Evolutionary conservation across 1,140 invertebrate genomes (phyloP).

Genomic region (Calycopis cecrops): DNA sequence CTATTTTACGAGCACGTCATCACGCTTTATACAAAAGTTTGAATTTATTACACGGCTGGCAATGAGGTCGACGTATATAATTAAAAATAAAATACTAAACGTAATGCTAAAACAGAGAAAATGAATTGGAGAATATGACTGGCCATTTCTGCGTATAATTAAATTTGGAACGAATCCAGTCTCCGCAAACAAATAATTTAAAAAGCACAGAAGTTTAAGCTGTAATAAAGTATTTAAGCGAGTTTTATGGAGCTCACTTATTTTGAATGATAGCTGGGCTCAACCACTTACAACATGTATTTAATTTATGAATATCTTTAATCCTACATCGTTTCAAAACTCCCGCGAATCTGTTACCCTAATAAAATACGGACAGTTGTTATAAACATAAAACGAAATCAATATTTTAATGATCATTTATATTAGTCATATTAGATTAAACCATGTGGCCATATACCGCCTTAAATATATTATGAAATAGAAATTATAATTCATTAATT

Average conservation of each 20-base stretch:
- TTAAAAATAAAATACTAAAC: constrained; percentile 8
- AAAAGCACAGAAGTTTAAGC: constrained; percentile 62
- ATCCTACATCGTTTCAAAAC: constrained; percentile 25
- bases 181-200: constrained; percentile 62
- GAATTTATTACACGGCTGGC: constrained; percentile 1
- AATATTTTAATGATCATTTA: background rate
- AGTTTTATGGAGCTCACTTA: constrained; percentile 64
- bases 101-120: constrained; percentile 14
- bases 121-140: constrained; percentile 46
- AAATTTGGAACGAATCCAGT: constrained; percentile 63
- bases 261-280: constrained; percentile 64
- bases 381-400: constrained; percentile 4
- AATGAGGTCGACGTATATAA: background rate
- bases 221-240: constrained; percentile 68
- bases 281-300: constrained; percentile 64
- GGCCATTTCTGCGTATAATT: constrained; percentile 59
- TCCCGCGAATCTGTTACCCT: constrained; percentile 10
- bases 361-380: constrained; percentile 8
- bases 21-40: background rate
- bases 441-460: constrained; percentile 21
- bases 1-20: constrained; percentile 1
- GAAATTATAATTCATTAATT: too few relatives aligned
- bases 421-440: too few relatives aligned
- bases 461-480: too few relatives aligned
- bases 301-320: constrained; percentile 53